Evolutionary conservation across 2,888 invertebrate species (phyloP), one percentile per base, ranked within the genome.

Genomic region (Fragum fragum): DNA sequence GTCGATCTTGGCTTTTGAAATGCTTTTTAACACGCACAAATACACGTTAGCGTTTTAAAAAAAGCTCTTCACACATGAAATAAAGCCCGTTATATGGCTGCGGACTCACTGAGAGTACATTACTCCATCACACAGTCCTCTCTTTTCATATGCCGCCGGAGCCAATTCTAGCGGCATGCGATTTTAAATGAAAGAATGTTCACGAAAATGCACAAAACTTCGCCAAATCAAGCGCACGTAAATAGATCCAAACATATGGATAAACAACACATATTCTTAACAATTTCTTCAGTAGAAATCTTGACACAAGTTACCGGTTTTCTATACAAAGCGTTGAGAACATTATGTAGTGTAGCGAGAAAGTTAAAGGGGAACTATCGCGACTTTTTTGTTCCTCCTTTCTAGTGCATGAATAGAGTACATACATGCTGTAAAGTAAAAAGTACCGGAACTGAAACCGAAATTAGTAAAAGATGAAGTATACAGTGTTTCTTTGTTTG

Each of bases 291-390:
- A n/a, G 2, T 7, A 32, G 26, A 61, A 61, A 61, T 61, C 61
- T 61, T 32, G 61, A 29, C 32, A 29, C n/a, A 32, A 28, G 61
- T 61, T 61, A 61, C 18, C 61, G 61, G 29, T 61, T 61, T 61
- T 61, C 61, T 61, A 47, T 61, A 61, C 32, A 61, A 61, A 32
- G 29, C 32, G 32, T 32, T 61, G 29, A 32, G 26, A 21, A 26
- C 61, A n/a, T 18, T 61, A 61, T 61, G 32, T 28, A 32, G n/a
- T 23, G 61, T 61, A 32, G 61, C 32, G 61, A 57, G 57, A 61
- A 32, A 21, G 61, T 61, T 61, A 61, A 61, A 61, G 61, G 61
- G 61, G 61, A 61, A 61, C 61, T 29, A 21, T 32, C 3, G 32
- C 32, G 61, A 61, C 3, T 57, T 57, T 28, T 28, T 57, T 14